These are phyloP conservation scores for Crocallis elinguaria DNA, from an alignment of 2,888 invertebrate species.

Conservation along the genomic window DNA sequence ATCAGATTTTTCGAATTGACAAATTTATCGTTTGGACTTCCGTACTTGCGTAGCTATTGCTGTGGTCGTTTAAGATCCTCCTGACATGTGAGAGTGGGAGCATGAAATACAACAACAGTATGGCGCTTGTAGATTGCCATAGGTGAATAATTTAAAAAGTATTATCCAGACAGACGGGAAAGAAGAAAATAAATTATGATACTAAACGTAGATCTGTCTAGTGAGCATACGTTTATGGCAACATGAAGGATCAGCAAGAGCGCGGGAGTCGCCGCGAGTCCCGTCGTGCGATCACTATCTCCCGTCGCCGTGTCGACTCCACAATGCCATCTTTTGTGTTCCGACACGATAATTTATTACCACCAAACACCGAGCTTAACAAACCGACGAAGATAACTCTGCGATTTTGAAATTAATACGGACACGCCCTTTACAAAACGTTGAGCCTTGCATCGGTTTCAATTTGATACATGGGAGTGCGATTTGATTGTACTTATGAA, in stretches of 20 bases:
- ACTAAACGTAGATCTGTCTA: slow-evolving; percentile 28
- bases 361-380: slow-evolving; percentile 71
- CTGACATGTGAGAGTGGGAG: not conserved
- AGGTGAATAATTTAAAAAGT: slow-evolving; percentile 1
- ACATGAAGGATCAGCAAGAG: slow-evolving; percentile 37
- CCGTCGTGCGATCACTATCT: slow-evolving; percentile 71
- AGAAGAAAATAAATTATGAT: slow-evolving; percentile 22
- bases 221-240: slow-evolving; percentile 30
- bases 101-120: no score
- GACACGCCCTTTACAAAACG: slow-evolving; percentile 48
- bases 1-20: no score
- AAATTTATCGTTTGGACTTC: no score
- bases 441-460: slow-evolving; percentile 33
- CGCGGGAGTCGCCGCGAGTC: slow-evolving; percentile 39
- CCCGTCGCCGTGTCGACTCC: slow-evolving; percentile 75
- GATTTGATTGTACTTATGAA: not conserved
- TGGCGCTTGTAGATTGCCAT: not conserved
- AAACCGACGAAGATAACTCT: slow-evolving; percentile 66
- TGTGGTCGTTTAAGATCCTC: not conserved
- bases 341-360: slow-evolving; percentile 80
- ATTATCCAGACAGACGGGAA: slow-evolving; percentile 3
- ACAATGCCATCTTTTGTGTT: slow-evolving; percentile 82
- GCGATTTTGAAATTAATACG: slow-evolving; percentile 64
- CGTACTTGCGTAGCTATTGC: no score
- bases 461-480: slow-evolving; percentile 8